Percentiles rank a stretch among this genome's conserved stretches.
Conservation (phyloP, 1,140 invertebrate species). For the Brachionus koreanus region DNA sequence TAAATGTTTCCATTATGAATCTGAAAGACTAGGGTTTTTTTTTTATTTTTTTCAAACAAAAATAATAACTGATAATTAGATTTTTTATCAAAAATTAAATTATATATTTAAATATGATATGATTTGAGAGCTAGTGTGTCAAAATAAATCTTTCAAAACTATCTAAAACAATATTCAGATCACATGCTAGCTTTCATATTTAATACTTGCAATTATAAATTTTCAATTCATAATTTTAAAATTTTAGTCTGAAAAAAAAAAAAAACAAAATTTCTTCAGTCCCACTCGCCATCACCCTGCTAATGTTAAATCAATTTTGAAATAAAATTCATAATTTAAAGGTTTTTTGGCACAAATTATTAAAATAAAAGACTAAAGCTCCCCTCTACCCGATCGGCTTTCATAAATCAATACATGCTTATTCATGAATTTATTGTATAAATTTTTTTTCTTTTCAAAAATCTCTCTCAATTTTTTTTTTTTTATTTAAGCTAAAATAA, state of each 20-base stretch:
- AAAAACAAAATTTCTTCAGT: not conserved
- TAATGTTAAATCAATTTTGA: not conserved
- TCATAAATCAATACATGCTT: constrained; percentile 19
- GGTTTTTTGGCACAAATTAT: not conserved
- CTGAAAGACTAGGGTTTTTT: not conserved
- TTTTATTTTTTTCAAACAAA: not conserved
- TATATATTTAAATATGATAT: not conserved
- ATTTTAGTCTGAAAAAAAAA: not conserved
- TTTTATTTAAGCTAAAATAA: not conserved
- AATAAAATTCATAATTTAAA: constrained; percentile 10
- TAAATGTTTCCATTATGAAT: constrained; percentile 30
- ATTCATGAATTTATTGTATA: not conserved
- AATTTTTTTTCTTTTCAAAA: not conserved
- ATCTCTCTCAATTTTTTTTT: not conserved
- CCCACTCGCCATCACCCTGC: not conserved
- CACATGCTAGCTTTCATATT: not conserved
- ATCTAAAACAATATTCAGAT: not conserved
- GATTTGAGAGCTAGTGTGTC: not conserved
- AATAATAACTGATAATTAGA: not conserved
- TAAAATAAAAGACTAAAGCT: not conserved
- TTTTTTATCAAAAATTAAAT: constrained; percentile 2
- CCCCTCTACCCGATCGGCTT: not conserved
- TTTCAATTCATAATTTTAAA: not conserved
- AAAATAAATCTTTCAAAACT: not conserved
- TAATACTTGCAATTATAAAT: not conserved